Conservation (phyloP, 1,140 invertebrate species). For the Zophobas atratus region DNA sequence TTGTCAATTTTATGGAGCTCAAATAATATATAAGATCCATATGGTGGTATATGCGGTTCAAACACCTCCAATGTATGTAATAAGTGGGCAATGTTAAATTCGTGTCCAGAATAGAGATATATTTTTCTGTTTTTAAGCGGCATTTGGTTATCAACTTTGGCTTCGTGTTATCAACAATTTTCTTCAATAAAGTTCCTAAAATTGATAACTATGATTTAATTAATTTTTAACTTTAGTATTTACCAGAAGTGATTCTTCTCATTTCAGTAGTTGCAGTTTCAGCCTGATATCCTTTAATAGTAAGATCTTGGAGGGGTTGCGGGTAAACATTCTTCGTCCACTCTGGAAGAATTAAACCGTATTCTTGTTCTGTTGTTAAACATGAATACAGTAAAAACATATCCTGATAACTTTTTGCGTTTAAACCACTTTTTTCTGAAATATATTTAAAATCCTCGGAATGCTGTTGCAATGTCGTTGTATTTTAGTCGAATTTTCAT, state of each 20-base stretch:
- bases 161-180: constrained; percentile 57
- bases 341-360: constrained; percentile 72
- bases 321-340: constrained; percentile 77
- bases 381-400: constrained; percentile 3
- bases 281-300: not conserved
- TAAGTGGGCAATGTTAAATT: constrained; percentile 55
- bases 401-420: not conserved
- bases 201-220: too few species aligned
- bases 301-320: constrained; percentile 62
- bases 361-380: constrained; percentile 66
- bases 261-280: constrained; percentile 4
- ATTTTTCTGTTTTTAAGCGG: constrained; percentile 50
- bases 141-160: constrained; percentile 34
- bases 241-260: not conserved
- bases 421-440: constrained; percentile 4
- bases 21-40: constrained; percentile 54
- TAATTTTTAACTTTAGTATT: not conserved
- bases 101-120: constrained; percentile 60
- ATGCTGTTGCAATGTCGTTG: constrained; percentile 1
- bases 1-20: constrained; percentile 43
- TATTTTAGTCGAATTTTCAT: constrained; percentile 1
- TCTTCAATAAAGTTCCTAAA: constrained; percentile 20
- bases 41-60: constrained; percentile 56
- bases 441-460: constrained; percentile 14
- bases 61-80: constrained; percentile 52